Evolutionary conservation across 2,888 invertebrate genomes (phyloP).

Genomic region (Sturmia bella): DNA sequence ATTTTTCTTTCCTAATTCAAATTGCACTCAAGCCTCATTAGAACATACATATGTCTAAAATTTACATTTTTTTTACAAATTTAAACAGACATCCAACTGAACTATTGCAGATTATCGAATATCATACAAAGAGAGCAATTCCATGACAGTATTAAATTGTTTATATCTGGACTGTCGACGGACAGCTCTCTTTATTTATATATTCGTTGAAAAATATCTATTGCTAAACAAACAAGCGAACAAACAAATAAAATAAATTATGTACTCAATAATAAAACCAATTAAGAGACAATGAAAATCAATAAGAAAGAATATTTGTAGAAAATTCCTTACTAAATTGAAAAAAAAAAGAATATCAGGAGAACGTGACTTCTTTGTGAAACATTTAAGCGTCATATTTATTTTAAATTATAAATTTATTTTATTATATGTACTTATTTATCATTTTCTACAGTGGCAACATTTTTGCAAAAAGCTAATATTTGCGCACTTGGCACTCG

Average conservation of each 20-base stretch:
- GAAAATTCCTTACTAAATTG: slow-evolving; percentile 2
- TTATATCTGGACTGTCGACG: slow-evolving; percentile 98
- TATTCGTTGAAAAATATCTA: slow-evolving; percentile 75
- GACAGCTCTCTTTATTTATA: slow-evolving; percentile 99
- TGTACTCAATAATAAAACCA: slow-evolving; percentile 16
- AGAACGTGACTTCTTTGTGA: neutral
- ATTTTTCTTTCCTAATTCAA: no score
- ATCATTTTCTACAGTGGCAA: no score
- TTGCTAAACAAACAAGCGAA: slow-evolving; percentile 22
- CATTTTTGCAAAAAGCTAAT: slow-evolving; percentile 6
- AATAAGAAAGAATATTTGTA: slow-evolving; percentile 1
- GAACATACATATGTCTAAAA: no score
- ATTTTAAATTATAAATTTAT: slow-evolving; percentile 17
- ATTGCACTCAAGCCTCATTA: no score
- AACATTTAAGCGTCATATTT: slow-evolving; percentile 1
- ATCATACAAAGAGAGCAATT: slow-evolving; percentile 99
- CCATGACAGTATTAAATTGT: slow-evolving; percentile 96
- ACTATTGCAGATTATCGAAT: slow-evolving; percentile 83
- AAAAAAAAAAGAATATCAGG: no score
- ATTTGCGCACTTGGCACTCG: slow-evolving; percentile 66
- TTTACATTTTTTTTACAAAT: neutral
- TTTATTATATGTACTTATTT: slow-evolving; percentile 34
- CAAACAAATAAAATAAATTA: slow-evolving; percentile 16
- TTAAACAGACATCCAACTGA: neutral
- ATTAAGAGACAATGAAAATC: slow-evolving; percentile 40